Percentiles rank a stretch among this genome's conserved stretches.
phyloP scores from a whole-genome alignment of 2,797 vertebrate species.

The Amblyraja radiata region DNA sequence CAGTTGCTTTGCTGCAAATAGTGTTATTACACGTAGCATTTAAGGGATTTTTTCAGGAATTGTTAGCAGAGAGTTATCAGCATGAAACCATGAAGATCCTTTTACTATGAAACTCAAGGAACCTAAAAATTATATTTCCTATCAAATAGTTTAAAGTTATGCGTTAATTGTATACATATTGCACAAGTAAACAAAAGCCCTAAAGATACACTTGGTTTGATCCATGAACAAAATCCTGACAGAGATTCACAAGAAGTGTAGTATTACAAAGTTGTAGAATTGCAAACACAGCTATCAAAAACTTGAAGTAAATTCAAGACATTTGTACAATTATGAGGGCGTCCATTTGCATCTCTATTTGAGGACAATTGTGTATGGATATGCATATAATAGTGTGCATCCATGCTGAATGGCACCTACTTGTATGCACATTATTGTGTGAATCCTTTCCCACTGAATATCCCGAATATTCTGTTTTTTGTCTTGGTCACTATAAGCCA shows the following conservation, averaged over 20 bases:
- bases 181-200: not conserved
- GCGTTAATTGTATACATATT: not conserved
- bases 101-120: not conserved
- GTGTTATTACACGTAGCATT: not conserved
- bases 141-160: not conserved
- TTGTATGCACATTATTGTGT: too few relatives aligned
- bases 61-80: not conserved
- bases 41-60: not conserved
- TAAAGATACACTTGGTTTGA: not conserved
- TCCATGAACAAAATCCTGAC: not conserved
- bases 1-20: not conserved
- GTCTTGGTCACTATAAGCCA: not conserved
- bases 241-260: not conserved
- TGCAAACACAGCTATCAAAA: not conserved
- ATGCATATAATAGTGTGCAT: too few relatives aligned
- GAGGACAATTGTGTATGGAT: too few relatives aligned
- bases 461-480: not conserved
- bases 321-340: constrained; percentile 3
- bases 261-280: not conserved
- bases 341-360: too few relatives aligned
- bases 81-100: not conserved
- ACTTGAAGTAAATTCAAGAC: not conserved
- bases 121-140: not conserved
- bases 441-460: not conserved
- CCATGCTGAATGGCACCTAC: too few relatives aligned